These are phyloP conservation scores for Megalurothrips usitatus DNA, from an alignment of 2,888 invertebrate species.

Conservation along the genomic window DNA sequence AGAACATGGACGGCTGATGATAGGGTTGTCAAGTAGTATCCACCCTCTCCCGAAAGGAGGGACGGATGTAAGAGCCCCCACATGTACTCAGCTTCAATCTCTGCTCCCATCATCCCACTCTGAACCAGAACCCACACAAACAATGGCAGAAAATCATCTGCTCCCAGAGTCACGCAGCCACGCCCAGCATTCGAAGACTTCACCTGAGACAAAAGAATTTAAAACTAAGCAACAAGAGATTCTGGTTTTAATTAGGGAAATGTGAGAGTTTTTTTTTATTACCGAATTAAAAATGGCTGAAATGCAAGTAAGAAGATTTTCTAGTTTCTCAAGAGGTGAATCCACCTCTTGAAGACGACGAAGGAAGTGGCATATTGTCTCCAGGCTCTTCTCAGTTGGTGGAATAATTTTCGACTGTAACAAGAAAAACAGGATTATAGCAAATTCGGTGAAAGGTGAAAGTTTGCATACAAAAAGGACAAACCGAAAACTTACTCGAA, in stretches of 20 bases:
- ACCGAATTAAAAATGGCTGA: constrained; percentile 81
- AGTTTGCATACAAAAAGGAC: constrained; percentile 29
- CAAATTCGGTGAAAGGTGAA: background rate
- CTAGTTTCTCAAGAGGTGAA: constrained; percentile 88
- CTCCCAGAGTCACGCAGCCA: constrained; percentile 58
- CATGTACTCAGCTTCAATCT: constrained; percentile 95
- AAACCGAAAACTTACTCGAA: constrained; percentile 52
- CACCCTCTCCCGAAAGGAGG: constrained; percentile 84
- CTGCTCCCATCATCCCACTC: constrained; percentile 84
- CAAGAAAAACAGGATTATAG: constrained; percentile 33
- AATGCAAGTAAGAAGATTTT: constrained; percentile 82
- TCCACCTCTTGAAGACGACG: constrained; percentile 83
- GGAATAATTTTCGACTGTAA: constrained; percentile 65
- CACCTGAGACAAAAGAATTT: constrained; percentile 49
- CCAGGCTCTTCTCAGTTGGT: constrained; percentile 69
- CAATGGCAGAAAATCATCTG: constrained; percentile 86
- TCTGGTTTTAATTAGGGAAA: background rate
- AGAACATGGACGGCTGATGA: constrained; percentile 88
- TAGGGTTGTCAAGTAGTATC: constrained; percentile 89
- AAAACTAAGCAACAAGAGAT: background rate
- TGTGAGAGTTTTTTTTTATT: constrained; percentile 43
- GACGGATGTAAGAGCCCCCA: constrained; percentile 86
- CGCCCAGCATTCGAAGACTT: constrained; percentile 59
- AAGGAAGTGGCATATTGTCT: constrained; percentile 72
- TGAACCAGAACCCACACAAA: constrained; percentile 89